These are phyloP conservation scores for Junonia oenone DNA, from an alignment of 2,888 invertebrate genomes.

Conservation along the genomic window DNA sequence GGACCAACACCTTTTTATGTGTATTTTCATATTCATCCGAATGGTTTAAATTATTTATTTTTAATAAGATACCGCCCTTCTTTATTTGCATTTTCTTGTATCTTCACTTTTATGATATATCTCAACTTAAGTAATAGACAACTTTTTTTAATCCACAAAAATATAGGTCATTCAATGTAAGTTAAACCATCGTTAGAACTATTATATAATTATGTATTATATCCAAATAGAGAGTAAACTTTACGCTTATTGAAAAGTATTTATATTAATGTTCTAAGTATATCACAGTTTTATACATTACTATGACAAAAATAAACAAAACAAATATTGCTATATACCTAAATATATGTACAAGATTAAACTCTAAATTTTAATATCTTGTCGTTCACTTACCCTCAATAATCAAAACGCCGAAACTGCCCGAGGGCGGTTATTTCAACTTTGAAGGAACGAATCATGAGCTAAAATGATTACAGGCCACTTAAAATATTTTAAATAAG, in stretches of 20 bases:
- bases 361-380: conserved; percentile 4
- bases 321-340: not conserved
- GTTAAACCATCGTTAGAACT: too few species aligned
- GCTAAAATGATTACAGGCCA: conserved; percentile 7
- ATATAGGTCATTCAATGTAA: too few species aligned
- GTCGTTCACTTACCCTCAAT: conserved; percentile 2
- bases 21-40: not conserved
- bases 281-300: not conserved
- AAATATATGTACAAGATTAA: not conserved
- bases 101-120: not conserved
- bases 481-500: conserved; percentile 8
- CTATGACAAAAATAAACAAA: not conserved
- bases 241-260: not conserved
- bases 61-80: not conserved
- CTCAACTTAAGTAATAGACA: too few species aligned
- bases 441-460: not conserved
- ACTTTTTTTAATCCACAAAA: too few species aligned
- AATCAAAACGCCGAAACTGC: conserved; percentile 13
- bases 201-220: too few species aligned
- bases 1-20: not conserved
- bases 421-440: conserved; percentile 3
- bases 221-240: too few species aligned
- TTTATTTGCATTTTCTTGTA: not conserved
- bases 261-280: not conserved
- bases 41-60: not conserved